These are phyloP conservation scores for Ciconia stormi DNA, from an alignment of 2,113 vertebrate species.

Conservation along the genomic window DNA sequence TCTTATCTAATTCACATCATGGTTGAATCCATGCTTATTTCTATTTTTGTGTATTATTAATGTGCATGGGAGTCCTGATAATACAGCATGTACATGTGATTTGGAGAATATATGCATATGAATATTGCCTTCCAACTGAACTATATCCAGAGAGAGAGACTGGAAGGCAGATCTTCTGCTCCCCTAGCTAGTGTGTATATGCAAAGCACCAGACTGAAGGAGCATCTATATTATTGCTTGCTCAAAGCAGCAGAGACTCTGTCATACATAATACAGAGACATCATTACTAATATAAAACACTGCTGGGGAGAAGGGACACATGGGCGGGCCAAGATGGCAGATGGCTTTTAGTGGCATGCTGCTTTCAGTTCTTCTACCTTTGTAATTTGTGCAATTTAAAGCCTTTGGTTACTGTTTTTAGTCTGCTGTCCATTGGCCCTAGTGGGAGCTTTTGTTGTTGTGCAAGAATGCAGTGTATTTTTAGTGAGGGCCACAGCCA, in stretches of 20 bases:
- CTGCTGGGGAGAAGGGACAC: slow-evolving; percentile 66
- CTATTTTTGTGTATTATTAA: slow-evolving; percentile 26
- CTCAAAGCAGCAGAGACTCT: slow-evolving; percentile 37
- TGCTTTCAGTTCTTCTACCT: slow-evolving; percentile 71
- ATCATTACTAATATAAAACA: slow-evolving; percentile 69
- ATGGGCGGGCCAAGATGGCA: slow-evolving; percentile 75
- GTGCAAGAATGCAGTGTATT: slow-evolving; percentile 71
- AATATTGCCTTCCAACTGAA: slow-evolving; percentile 19
- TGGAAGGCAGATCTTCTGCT: slow-evolving; percentile 32
- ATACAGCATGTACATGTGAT: not conserved
- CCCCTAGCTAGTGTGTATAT: not conserved
- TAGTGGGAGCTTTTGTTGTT: slow-evolving; percentile 67
- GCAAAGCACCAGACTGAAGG: slow-evolving; percentile 41
- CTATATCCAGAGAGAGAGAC: not conserved
- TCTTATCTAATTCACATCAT: not conserved
- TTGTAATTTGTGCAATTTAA: slow-evolving; percentile 63
- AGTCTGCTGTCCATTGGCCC: slow-evolving; percentile 66
- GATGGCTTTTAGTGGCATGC: slow-evolving; percentile 71
- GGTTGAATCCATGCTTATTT: not conserved
- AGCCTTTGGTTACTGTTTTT: slow-evolving; percentile 74
- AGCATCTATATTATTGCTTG: slow-evolving; percentile 36
- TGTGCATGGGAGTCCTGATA: not conserved
- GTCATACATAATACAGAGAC: slow-evolving; percentile 53
- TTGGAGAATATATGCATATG: slow-evolving; percentile 18
- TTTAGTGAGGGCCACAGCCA: slow-evolving; percentile 70